phyloP scores from a whole-genome alignment of 2,113 vertebrate genomes.

The Brachirus orientalis region DNA sequence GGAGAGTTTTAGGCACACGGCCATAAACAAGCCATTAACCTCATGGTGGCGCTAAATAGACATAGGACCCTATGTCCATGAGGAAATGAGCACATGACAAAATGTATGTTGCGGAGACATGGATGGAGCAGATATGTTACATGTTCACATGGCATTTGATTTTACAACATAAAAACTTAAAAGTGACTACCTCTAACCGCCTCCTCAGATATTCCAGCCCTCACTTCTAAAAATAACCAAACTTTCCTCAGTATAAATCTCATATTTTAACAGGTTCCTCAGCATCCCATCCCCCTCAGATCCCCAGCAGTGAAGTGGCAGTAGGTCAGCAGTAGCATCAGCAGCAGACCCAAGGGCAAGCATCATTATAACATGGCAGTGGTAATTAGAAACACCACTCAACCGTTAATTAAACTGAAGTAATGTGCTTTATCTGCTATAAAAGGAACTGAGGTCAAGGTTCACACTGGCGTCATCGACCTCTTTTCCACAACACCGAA shows the following conservation, averaged over 20 bases:
- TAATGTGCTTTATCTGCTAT: conserved; percentile 60
- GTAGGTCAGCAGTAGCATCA: conserved; percentile 61
- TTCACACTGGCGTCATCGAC: conserved; percentile 15
- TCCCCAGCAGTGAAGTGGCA: conserved; percentile 50
- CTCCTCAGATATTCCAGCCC: too few species aligned
- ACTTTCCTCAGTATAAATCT: conserved; percentile 9
- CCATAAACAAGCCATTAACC: background rate
- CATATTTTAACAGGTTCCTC: conserved; percentile 16
- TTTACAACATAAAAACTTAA: too few species aligned
- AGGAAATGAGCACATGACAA: too few species aligned
- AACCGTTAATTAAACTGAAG: conserved; percentile 64
- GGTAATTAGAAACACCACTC: conserved; percentile 70
- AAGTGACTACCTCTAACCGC: too few species aligned
- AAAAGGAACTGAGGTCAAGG: conserved; percentile 24
- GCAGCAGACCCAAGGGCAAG: conserved; percentile 51
- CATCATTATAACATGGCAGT: conserved; percentile 64
- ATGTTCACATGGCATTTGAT: too few species aligned
- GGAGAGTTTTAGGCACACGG: background rate
- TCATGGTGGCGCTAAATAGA: too few species aligned
- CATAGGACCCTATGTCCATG: too few species aligned
- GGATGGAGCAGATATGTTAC: too few species aligned
- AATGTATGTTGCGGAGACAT: too few species aligned
- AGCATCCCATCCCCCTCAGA: conserved; percentile 44
- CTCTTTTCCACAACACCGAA: conserved; percentile 20
- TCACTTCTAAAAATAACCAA: background rate